Base-by-base conservation (phyloP, 2,888 invertebrate species). In the Liodrosophila aerea region DNA sequence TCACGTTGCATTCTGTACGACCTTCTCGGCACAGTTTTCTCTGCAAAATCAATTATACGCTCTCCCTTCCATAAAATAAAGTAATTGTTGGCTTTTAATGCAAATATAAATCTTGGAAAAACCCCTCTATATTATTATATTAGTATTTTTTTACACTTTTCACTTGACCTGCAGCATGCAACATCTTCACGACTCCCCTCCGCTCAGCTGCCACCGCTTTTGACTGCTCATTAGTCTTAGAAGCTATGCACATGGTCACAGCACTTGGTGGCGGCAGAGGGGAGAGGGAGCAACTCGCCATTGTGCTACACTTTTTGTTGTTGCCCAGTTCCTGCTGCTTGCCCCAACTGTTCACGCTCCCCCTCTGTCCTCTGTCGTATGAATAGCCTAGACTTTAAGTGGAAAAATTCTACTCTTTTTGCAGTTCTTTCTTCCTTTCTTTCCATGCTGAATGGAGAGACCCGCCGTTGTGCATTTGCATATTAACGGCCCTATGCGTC, bases 401-500 rank as follows among this genome's bases (percentile, higher is more conserved):
- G 59, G 44, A 52, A 59, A 59, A 59, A 53, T 65, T 59, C 63
- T 29, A 13, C 39, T 7, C 13, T 18, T 29, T 39, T 27, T 33
- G 22, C 22, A 22, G 22, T 22, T 2, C 47, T 33, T 49, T 40
- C 40, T 31, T 22, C 3, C 47, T 33, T 49, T 40, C 40, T 31
- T 13, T 39, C 8, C 53, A 39, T 70, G 64, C 73, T 71, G 77
- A 77, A 76, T 81, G 22, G 70, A 66, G 63, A 58, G n/a, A n/a
- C n/a, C n/a, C n/a, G 53, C 39, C 39, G 39, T 46, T 61, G 43
- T 74, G 76, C 82, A 78, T 78, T 78, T 78, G 78, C 78, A 78
- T 84, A 84, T 84, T 84, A 80, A 81, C 81, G 81, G 78, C 84
- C 2, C 68, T 80, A 82, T 84, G 77, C 82, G 77, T 77, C 78